These are phyloP conservation scores for Zootermopsis nevadensis DNA, from an alignment of 2,888 invertebrate species.

Conservation along the genomic window DNA sequence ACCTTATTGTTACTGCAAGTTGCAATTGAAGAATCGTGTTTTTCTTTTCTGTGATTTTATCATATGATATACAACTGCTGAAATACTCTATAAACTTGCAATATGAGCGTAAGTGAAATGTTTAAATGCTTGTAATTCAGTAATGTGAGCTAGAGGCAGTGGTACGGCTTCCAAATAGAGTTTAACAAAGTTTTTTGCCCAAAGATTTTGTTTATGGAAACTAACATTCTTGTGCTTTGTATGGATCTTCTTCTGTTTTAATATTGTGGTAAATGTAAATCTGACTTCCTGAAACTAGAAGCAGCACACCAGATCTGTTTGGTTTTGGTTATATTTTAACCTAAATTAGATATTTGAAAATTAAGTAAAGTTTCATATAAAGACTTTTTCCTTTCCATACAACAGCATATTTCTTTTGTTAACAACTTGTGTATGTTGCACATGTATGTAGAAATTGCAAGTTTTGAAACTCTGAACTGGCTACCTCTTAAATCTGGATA, in stretches of 20 bases:
- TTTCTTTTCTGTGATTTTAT: not conserved
- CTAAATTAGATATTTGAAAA: not conserved
- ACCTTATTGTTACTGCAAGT: slow-evolving; percentile 5
- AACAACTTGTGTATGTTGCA: not conserved
- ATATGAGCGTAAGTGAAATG: not conserved
- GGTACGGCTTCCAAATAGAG: not conserved
- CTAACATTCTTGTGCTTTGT: slow-evolving; percentile 1
- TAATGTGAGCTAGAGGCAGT: not conserved
- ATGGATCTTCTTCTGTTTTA: not conserved
- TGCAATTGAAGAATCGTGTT: not conserved
- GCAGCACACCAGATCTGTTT: not conserved
- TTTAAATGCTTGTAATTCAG: not conserved
- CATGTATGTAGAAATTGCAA: not conserved
- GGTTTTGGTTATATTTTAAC: not conserved
- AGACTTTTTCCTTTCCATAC: not conserved
- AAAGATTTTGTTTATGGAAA: not conserved
- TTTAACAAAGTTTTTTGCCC: not conserved
- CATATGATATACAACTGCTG: too few relatives aligned
- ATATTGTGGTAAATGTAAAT: not conserved
- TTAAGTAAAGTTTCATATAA: not conserved
- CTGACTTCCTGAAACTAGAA: not conserved
- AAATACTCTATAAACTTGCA: not conserved
- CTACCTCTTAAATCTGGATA: not conserved
- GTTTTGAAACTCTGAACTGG: not conserved
- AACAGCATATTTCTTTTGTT: not conserved